phyloP scores from a whole-genome alignment of 2,797 vertebrate species.

The Fratercula arctica region DNA sequence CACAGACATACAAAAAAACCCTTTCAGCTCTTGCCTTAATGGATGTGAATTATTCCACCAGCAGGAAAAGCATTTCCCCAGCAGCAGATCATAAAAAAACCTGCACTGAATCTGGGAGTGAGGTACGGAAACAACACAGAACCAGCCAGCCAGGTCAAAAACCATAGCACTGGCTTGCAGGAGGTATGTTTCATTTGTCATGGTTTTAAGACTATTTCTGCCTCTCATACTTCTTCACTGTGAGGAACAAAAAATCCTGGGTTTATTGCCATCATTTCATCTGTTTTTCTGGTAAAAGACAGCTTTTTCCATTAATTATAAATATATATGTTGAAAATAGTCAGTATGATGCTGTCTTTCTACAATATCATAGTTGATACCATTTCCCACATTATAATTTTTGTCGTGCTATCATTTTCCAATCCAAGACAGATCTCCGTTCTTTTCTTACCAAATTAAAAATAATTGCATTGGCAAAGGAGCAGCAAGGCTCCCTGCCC shows the following conservation, averaged over 20 bases:
- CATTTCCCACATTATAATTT: not conserved
- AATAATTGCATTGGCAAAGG: not conserved
- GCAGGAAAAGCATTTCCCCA: not conserved
- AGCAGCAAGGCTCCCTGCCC: not conserved
- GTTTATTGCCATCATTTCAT: not conserved
- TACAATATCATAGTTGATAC: not conserved
- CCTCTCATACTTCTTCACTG: not conserved
- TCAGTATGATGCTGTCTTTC: not conserved
- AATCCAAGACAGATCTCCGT: not conserved
- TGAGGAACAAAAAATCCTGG: not conserved
- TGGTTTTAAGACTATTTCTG: not conserved
- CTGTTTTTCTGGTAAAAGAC: not conserved
- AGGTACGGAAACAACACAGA: not conserved
- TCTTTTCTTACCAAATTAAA: not conserved
- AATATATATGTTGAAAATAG: not conserved
- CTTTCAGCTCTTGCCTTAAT: not conserved
- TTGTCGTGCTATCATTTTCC: not conserved
- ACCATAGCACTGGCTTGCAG: not conserved
- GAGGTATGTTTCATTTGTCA: fast-evolving
- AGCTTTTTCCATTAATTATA: not conserved
- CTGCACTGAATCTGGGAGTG: too few relatives aligned
- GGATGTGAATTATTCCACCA: not conserved
- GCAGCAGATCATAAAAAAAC: not conserved
- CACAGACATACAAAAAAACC: not conserved
- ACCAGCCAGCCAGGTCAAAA: not conserved